Base-by-base conservation (phyloP, 2,797 vertebrate species). In the Dicrostonyx torquatus region DNA sequence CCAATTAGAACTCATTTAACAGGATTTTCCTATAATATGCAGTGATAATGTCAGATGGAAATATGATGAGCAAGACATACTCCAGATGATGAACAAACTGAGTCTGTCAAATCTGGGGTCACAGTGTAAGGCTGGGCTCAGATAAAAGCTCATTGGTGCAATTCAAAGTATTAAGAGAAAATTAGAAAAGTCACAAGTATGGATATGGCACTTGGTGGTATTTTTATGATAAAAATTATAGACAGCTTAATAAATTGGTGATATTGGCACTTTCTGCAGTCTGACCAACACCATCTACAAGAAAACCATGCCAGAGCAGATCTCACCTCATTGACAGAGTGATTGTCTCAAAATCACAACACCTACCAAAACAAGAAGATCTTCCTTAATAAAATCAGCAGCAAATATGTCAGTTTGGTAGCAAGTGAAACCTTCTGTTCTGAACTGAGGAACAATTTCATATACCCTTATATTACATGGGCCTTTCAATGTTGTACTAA, bases 201-300 rank as follows among this genome's bases (percentile, higher is more conserved):
- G 29, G 8, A 58, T 77, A 80, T 2, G 15, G 26, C 15, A 77
- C 45, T 60, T 55, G 18, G 37, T 43, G 37, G 26, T 29, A 8
- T 90, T 93, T 77, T 37, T 15, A 73, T 58, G 18, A 91, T 34
- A 89, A 89, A 92, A 95, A 53, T 48, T 55, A 43, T 31, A 85
- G 60, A 50, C 12, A 29, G 12, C n/a, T n/a, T 88, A 93, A 76
- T 48, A 84, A 68, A 90, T 26, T n/a, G 7, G 15, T 53, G 29
- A 50, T 34, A 24, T 2, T 66, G 86, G 11, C 3, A 14, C 53
- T 18, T 29, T 37, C 55, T 66, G 88, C 34, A n/a, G 6, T 29
- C n/a, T 77, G 45, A 64, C 83, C 55, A 60, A 62, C 26, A 55
- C 14, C 31, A 75, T 68, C n/a, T 83, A 68, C 26, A 53, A 40